phyloP scores from a whole-genome alignment of 2,888 invertebrate species.

The Nymphalis urticae region DNA sequence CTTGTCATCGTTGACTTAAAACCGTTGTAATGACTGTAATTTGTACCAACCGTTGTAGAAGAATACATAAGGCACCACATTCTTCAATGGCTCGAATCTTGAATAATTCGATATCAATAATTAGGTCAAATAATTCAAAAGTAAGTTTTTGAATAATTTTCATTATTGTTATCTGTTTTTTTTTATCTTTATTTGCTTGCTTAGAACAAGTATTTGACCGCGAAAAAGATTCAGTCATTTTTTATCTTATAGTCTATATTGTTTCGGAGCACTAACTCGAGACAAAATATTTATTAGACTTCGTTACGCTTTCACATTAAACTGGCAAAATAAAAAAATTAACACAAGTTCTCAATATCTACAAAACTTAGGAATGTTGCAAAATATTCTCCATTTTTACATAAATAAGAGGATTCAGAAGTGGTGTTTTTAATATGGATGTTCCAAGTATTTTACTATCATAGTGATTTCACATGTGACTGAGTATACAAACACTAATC shows the following conservation, averaged over 20 bases:
- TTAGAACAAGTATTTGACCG: background rate
- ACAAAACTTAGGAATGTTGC: constrained; percentile 33
- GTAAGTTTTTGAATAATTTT: too few species aligned
- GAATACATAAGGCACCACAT: background rate
- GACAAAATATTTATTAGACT: constrained; percentile 25
- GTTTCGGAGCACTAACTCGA: constrained; percentile 11
- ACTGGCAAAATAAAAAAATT: constrained; percentile 38
- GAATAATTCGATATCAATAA: background rate
- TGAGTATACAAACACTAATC: too few species aligned
- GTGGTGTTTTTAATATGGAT: too few species aligned
- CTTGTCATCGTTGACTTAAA: background rate
- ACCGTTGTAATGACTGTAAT: background rate
- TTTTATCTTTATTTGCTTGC: too few species aligned
- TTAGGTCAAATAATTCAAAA: too few species aligned
- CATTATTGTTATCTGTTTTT: too few species aligned
- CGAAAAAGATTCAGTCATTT: background rate
- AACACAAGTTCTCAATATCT: constrained; percentile 33
- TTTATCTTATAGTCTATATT: constrained; percentile 17
- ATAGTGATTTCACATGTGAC: too few species aligned
- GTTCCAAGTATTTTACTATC: too few species aligned
- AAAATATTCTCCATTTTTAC: constrained; percentile 16
- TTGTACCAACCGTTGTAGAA: background rate
- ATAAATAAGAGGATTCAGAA: background rate
- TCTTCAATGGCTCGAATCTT: background rate
- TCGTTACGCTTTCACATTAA: constrained; percentile 40